These are phyloP conservation scores for Sphaeridia pumilis DNA, from an alignment of 2,888 invertebrate genomes.

Conservation along the genomic window DNA sequence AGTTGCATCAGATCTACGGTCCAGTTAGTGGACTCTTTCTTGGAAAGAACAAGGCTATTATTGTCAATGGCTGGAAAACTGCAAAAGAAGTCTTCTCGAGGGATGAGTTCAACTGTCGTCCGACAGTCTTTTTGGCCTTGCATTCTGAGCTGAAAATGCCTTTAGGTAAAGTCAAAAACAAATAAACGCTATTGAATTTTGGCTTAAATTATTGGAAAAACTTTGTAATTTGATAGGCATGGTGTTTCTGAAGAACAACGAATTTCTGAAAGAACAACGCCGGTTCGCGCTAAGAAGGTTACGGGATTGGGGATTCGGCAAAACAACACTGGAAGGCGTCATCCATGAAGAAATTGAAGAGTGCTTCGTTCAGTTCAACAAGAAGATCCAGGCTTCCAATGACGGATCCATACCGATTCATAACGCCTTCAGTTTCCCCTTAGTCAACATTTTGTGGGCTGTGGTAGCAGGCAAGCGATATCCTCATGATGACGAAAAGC, in stretches of 20 bases:
- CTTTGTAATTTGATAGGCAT: conserved; percentile 42
- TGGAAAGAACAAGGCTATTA: conserved; percentile 46
- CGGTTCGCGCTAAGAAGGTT: conserved; percentile 45
- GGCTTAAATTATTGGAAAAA: background rate
- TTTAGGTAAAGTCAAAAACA: conserved; percentile 2
- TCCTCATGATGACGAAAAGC: conserved; percentile 26
- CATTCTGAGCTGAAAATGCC: background rate
- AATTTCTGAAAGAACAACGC: conserved; percentile 48
- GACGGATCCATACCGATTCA: conserved; percentile 12
- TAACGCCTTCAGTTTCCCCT: conserved; percentile 19
- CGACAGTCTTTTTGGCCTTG: conserved; percentile 50
- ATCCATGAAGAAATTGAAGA: conserved; percentile 47
- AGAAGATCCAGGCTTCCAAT: background rate
- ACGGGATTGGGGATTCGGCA: conserved; percentile 48
- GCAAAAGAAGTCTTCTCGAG: conserved; percentile 46
- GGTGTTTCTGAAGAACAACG: conserved; percentile 48
- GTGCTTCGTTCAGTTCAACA: conserved; percentile 8
- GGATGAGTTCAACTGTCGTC: conserved; percentile 54
- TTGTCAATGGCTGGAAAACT: conserved; percentile 46
- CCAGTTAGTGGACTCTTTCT: conserved; percentile 49
- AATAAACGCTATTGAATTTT: background rate
- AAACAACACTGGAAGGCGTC: conserved; percentile 45
- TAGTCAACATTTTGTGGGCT: conserved; percentile 32
- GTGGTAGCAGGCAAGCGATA: conserved; percentile 27
- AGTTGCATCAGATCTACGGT: conserved; percentile 21